Conservation (phyloP, 2,888 invertebrate species). For the Sturmia bella region DNA sequence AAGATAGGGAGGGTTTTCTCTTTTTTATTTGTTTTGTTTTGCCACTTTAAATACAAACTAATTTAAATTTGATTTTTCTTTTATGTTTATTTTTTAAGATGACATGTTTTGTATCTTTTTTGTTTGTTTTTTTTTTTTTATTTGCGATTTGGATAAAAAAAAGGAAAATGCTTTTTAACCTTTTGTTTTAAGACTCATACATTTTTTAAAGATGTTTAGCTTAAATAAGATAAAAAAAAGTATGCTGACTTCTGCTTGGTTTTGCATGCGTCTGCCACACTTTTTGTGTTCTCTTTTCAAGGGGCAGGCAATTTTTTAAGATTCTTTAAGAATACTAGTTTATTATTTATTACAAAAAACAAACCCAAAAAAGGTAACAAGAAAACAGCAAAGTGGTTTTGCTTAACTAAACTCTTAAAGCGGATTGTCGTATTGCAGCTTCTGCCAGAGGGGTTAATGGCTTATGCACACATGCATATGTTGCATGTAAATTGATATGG, state of each 20-base stretch:
- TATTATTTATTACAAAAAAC: not conserved
- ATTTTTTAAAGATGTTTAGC: slow-evolving; percentile 36
- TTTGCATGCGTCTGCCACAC: slow-evolving; percentile 68
- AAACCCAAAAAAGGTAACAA: not conserved
- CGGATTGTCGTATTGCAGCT: slow-evolving; percentile 39
- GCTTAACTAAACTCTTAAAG: slow-evolving; percentile 52
- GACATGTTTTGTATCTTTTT: slow-evolving; percentile 49
- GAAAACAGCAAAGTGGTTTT: slow-evolving; percentile 21
- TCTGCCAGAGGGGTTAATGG: slow-evolving; percentile 54
- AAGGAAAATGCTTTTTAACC: slow-evolving; percentile 62
- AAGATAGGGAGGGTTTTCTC: slow-evolving; percentile 49
- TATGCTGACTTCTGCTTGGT: slow-evolving; percentile 50
- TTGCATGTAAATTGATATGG: slow-evolving; percentile 69
- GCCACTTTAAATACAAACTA: slow-evolving; percentile 47
- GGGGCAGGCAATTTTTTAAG: slow-evolving; percentile 51
- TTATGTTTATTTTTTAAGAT: slow-evolving; percentile 40
- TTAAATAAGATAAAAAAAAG: slow-evolving; percentile 53
- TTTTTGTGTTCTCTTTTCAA: slow-evolving; percentile 32
- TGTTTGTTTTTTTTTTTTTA: not conserved
- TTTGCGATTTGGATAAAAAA: slow-evolving; percentile 21
- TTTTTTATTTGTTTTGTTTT: slow-evolving; percentile 32
- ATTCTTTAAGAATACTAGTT: slow-evolving; percentile 45
- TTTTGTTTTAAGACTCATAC: slow-evolving; percentile 33
- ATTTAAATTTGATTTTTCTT: slow-evolving; percentile 57
- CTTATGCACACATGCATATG: slow-evolving; percentile 56